Percentiles rank a stretch among this genome's conserved stretches.
Conservation (phyloP, 2,797 vertebrate species). For the Gallirallus australis region DNA sequence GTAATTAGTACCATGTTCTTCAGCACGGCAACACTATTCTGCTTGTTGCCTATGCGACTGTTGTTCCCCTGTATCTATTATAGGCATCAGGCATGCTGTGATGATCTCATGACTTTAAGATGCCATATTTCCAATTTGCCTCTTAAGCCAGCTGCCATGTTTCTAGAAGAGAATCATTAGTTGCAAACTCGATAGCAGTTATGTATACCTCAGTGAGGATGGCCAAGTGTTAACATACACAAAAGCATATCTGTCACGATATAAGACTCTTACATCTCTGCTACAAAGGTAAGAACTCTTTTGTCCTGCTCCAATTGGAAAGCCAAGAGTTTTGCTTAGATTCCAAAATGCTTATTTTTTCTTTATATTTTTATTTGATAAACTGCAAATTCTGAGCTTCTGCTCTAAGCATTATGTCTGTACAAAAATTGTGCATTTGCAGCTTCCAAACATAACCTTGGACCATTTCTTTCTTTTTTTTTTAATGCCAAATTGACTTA, state of each 20-base stretch:
- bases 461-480: neutral
- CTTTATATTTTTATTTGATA: neutral
- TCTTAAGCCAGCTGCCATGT: neutral
- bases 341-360: neutral
- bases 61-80: neutral
- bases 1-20: neutral
- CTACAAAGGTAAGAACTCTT: neutral
- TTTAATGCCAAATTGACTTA: neutral
- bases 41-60: neutral
- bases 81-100: rapidly evolving
- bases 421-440: neutral
- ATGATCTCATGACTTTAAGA: neutral
- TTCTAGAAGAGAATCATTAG: neutral
- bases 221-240: neutral
- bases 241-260: rapidly evolving
- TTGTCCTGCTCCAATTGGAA: neutral
- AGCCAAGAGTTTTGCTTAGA: neutral
- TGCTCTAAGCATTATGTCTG: neutral
- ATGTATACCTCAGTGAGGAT: neutral
- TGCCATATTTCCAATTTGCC: neutral
- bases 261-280: neutral
- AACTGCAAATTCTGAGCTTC: neutral
- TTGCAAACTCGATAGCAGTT: neutral
- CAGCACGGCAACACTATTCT: neutral
- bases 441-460: neutral